Conservation (phyloP, 92 coral and sea anemone genomes). For the Epizoanthus illoricatus region DNA sequence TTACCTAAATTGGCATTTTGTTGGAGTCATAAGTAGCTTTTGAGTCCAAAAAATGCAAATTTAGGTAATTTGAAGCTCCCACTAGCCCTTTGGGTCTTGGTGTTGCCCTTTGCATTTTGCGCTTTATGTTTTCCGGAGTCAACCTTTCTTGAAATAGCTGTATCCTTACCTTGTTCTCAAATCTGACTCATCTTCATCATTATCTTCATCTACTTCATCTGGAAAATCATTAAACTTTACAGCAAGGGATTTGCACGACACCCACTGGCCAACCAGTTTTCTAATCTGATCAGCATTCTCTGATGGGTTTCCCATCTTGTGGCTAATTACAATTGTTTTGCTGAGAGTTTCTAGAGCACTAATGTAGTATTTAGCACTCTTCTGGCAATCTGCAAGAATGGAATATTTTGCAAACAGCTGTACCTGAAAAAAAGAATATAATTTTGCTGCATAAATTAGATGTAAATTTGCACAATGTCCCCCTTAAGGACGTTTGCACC, state of each 20-base stretch:
- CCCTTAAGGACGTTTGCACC: too few species aligned
- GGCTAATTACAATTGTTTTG: conserved; percentile 1
- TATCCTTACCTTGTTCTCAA: conserved; percentile 45
- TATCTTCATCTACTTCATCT: conserved; percentile 51
- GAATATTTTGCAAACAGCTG: conserved; percentile 72
- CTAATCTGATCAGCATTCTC: neutral
- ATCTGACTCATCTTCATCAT: conserved; percentile 39
- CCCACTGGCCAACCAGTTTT: conserved; percentile 27
- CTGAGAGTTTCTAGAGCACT: conserved; percentile 57
- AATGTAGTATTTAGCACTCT: conserved; percentile 51
- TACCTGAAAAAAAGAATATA: conserved; percentile 42
- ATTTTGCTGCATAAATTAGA: neutral
- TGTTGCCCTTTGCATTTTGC: neutral
- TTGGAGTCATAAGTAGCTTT: too few species aligned
- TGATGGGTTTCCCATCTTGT: neutral
- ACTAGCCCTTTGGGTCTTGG: too few species aligned
- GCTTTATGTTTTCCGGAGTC: neutral
- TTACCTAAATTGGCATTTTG: too few species aligned
- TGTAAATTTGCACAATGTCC: too few species aligned
- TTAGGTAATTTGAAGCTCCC: too few species aligned
- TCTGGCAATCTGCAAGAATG: conserved; percentile 77
- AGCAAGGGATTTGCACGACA: conserved; percentile 21
- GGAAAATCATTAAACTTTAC: conserved; percentile 13
- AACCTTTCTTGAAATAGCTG: too few species aligned
- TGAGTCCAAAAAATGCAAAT: too few species aligned